Evolutionary conservation across 2,888 invertebrate species (phyloP), one percentile per base, ranked within the genome.

Genomic region (Drosophila barbarae): DNA sequence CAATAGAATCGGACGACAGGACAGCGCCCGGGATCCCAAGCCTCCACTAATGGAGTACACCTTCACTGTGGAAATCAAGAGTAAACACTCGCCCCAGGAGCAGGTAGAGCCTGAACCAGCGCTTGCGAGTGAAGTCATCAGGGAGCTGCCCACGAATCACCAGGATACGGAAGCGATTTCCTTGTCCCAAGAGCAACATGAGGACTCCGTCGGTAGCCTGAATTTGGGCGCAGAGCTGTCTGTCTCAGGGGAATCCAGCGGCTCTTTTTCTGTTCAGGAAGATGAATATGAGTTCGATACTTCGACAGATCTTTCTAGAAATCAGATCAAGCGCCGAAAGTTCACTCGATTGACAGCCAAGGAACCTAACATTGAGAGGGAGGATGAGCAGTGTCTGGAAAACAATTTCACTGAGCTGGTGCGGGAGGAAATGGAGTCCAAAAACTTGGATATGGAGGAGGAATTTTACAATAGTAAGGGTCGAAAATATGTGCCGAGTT

Each of bases 21-120:
- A 64, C 32, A 80, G 74, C 35, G 72, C 76, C 1, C 58, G 73
- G 30, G 73, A 77, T 4, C 42, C 57, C 6, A 83, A 77, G 32
- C 87, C 88, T 0, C 74, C 73, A 1, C 5, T 59, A 1, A 76
- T 88, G 53, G 87, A 88, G 23, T 88, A 69, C 52, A 68, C 72
- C 0, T 87, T 88, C 21, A 72, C 70, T 12, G 73, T 80, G 65
- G 69, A 84, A 49, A 61, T 88, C 21, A 67, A 74, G 59, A 72
- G 76, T 23, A 41, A 71, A 15, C 64, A 72, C 13, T 70, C 78
- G 42, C 63, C 64, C 0, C 75, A 50, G 30, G 49, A 9, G 0
- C 15, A 30, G 6, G 52, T 34, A 9, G 26, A 32, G 4, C 3
- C 32, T 7, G 23, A 38, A 18, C 15, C 34, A 32, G 18, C 30